A percentile compares a stretch with the other conserved stretches of the same genome.
These are phyloP conservation scores for Margaritifera margaritifera DNA, from an alignment of 2,888 invertebrate genomes.

Conservation along the genomic window DNA sequence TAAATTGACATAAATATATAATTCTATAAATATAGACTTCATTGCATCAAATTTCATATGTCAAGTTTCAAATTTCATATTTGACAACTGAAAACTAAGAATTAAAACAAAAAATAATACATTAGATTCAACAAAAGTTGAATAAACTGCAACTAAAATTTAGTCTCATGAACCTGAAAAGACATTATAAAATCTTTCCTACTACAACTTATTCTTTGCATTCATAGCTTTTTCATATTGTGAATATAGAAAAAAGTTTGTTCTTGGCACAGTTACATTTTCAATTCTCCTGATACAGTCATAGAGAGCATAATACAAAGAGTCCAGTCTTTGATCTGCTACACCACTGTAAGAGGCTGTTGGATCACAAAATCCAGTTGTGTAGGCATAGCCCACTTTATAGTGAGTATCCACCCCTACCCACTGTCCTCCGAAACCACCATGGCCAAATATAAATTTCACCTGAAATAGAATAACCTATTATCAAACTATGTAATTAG, in stretches of 20 bases:
- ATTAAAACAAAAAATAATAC: too few species aligned
- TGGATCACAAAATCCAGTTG: conserved; percentile 66
- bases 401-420: conserved; percentile 68
- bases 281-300: conserved; percentile 50
- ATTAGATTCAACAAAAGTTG: too few species aligned
- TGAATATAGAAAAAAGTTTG: conserved; percentile 36
- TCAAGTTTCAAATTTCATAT: too few species aligned
- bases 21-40: too few species aligned
- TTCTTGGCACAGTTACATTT: conserved; percentile 35
- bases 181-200: too few species aligned
- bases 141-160: too few species aligned
- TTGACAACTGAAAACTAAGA: too few species aligned
- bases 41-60: too few species aligned
- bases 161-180: too few species aligned
- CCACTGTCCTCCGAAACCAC: conserved; percentile 73
- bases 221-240: conserved; percentile 32
- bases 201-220: not conserved
- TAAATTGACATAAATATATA: too few species aligned
- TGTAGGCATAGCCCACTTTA: conserved; percentile 70
- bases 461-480: conserved; percentile 41
- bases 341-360: conserved; percentile 35
- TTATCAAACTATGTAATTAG: not conserved
- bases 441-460: conserved; percentile 67
- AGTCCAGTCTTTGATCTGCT: conserved; percentile 44
- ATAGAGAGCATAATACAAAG: conserved; percentile 49